These are phyloP conservation scores for Cheirogaleus major DNA, from an alignment of 2,797 vertebrate genomes.

Conservation along the genomic window DNA sequence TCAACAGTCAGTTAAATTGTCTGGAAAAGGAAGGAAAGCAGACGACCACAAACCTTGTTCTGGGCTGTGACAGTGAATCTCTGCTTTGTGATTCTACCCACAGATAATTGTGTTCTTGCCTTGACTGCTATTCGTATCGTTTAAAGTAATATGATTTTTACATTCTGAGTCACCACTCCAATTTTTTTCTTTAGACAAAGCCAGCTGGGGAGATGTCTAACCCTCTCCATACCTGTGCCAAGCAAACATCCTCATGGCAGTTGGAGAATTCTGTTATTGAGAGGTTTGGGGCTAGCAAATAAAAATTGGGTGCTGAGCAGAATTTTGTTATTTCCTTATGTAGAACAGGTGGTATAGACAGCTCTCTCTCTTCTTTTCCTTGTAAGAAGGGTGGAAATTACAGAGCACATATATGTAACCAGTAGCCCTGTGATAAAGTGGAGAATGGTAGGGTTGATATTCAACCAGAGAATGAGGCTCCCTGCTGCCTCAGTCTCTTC, in stretches of 20 bases:
- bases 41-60: conserved; percentile 60
- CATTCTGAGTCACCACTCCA: conserved; percentile 65
- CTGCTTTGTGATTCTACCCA: conserved; percentile 58
- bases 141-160: conserved; percentile 74
- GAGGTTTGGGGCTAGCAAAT: not conserved
- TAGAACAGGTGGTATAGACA: not conserved
- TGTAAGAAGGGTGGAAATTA: not conserved
- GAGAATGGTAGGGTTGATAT: not conserved
- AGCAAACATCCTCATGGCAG: not conserved
- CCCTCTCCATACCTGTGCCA: not conserved
- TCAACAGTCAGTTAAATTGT: conserved; percentile 48
- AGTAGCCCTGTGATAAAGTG: not conserved
- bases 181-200: conserved; percentile 44
- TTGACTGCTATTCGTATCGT: conserved; percentile 70
- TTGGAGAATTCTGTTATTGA: not conserved
- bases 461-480: not conserved
- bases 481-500: not conserved
- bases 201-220: not conserved
- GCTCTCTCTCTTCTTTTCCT: not conserved
- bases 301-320: not conserved
- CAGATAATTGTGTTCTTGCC: conserved; percentile 64
- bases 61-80: not conserved
- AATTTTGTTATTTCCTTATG: not conserved
- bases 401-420: not conserved
- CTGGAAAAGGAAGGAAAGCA: conserved; percentile 66